Evolutionary conservation across 2,888 invertebrate genomes (phyloP).

Genomic region (Ophion costatus): DNA sequence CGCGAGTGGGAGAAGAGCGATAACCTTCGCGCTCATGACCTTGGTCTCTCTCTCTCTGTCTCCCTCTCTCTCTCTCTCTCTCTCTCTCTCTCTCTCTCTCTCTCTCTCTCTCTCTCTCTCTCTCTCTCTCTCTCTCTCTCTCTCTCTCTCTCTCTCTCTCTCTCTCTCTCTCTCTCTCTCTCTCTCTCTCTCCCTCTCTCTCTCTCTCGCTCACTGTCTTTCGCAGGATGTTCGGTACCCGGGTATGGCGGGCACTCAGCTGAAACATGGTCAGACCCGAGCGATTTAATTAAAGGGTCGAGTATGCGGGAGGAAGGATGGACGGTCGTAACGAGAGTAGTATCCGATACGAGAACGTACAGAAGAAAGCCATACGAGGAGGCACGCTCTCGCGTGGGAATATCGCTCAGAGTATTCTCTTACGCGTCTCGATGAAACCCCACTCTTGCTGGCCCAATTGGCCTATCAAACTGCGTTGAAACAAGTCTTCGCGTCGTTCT

Average conservation of each 20-base stretch:
- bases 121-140: conserved; percentile 69
- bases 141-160: conserved; percentile 72
- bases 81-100: conserved; percentile 36
- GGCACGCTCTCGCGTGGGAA: conserved; percentile 52
- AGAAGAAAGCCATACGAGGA: conserved; percentile 17
- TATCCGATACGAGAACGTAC: conserved; percentile 57
- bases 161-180: conserved; percentile 72
- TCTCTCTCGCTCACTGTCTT: conserved; percentile 66
- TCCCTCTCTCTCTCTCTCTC: conserved; percentile 13
- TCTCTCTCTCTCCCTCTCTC: conserved; percentile 72
- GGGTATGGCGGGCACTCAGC: conserved; percentile 65
- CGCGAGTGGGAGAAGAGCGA: conserved; percentile 73
- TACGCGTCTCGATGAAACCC: conserved; percentile 11
- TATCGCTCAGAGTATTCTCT: conserved; percentile 33
- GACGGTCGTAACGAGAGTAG: conserved; percentile 45
- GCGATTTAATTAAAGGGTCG: conserved; percentile 80
- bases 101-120: conserved; percentile 69
- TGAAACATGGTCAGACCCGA: conserved; percentile 73
- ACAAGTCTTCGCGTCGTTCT: neutral
- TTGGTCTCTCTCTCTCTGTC: conserved; percentile 76
- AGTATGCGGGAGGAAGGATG: conserved; percentile 65
- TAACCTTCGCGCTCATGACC: conserved; percentile 80
- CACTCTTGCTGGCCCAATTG: conserved; percentile 16
- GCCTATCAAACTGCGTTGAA: neutral
- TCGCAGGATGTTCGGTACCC: conserved; percentile 63